phyloP scores from a whole-genome alignment of 2,113 vertebrate species.

The Neofelis nebulosa region DNA sequence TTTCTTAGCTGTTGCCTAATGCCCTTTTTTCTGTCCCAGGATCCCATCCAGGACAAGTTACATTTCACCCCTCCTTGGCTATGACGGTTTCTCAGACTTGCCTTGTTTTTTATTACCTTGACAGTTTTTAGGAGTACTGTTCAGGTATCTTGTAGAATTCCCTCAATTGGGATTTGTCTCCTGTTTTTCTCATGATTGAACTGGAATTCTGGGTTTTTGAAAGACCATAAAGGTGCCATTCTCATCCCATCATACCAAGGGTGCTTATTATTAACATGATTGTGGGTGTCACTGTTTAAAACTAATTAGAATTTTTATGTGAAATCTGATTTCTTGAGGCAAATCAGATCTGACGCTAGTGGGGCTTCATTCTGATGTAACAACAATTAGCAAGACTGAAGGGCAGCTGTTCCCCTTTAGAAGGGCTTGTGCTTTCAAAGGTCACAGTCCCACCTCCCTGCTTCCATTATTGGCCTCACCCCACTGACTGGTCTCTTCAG shows the following conservation, averaged over 20 bases:
- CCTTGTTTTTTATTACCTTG: neutral
- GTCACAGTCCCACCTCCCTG: neutral
- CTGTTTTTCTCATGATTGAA: neutral
- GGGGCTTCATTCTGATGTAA: neutral
- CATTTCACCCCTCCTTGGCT: neutral
- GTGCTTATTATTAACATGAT: neutral
- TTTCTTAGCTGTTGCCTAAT: neutral
- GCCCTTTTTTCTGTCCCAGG: neutral
- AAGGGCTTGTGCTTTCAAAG: neutral
- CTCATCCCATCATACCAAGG: neutral
- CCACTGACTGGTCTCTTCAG: neutral
- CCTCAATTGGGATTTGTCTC: neutral
- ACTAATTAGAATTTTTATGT: conserved; percentile 10
- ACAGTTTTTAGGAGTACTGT: neutral
- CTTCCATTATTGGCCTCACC: neutral
- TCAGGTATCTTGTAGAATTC: neutral
- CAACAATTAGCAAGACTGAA: neutral
- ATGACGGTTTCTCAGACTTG: neutral
- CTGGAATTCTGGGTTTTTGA: neutral
- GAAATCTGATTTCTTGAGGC: conserved; percentile 31
- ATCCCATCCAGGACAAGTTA: neutral
- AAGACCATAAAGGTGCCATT: neutral
- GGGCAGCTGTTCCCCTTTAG: neutral
- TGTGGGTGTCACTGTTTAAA: neutral
- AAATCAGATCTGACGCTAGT: neutral